Conservation (phyloP, 2,888 invertebrate species). For the Troides helena region DNA sequence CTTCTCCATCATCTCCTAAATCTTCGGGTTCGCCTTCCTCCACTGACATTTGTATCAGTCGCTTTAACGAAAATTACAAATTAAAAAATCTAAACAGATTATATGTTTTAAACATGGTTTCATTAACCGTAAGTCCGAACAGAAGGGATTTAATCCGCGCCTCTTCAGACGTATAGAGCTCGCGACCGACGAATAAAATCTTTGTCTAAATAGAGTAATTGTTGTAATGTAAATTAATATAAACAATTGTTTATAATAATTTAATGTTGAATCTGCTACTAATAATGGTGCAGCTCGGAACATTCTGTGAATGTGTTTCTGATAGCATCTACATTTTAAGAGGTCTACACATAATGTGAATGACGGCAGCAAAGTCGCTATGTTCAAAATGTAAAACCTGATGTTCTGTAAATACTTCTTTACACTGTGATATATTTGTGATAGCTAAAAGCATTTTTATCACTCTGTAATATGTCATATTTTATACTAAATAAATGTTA, state of each 20-base stretch:
- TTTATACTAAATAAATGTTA: neutral
- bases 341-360: conserved; percentile 12
- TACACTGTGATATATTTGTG: neutral
- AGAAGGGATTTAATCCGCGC: too few species aligned
- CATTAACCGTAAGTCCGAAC: too few species aligned
- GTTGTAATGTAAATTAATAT: neutral
- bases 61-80: conserved; percentile 43
- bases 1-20: conserved; percentile 55
- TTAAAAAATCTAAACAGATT: neutral
- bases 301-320: neutral
- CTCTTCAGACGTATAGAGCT: too few species aligned
- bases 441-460: neutral
- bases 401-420: neutral
- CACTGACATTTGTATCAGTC: conserved; percentile 56
- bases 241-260: too few species aligned
- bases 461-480: neutral
- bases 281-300: neutral
- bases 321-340: conserved; percentile 5
- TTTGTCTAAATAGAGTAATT: too few species aligned
- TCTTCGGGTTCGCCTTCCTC: conserved; percentile 63
- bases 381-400: neutral
- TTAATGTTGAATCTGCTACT: too few species aligned
- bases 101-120: too few species aligned
- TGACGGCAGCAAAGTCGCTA: neutral
- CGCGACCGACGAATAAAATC: too few species aligned